These are phyloP conservation scores for Poeciliopsis retropinna DNA, from an alignment of 2,113 vertebrate species.

Conservation along the genomic window DNA sequence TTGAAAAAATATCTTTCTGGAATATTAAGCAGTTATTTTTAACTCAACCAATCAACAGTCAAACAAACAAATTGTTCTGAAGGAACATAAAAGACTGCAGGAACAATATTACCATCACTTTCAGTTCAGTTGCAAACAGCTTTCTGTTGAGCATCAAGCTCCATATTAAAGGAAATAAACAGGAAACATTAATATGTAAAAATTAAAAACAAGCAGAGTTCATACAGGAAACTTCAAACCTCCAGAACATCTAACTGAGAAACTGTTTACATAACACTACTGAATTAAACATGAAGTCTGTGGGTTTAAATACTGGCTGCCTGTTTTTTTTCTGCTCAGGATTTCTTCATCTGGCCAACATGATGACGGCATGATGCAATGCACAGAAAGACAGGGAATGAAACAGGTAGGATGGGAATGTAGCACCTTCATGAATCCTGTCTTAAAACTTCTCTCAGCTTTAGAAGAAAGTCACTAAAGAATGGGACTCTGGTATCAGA, in stretches of 20 bases:
- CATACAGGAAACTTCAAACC: neutral
- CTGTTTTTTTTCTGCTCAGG: slow-evolving; percentile 5
- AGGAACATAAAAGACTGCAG: no score
- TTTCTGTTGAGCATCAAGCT: neutral
- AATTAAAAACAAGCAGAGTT: neutral
- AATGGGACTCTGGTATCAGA: neutral
- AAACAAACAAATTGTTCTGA: no score
- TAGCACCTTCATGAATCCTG: neutral
- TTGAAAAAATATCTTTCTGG: no score
- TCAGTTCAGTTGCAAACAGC: no score
- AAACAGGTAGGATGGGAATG: neutral
- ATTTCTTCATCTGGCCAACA: neutral
- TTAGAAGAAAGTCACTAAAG: neutral
- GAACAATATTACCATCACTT: no score
- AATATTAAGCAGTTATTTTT: neutral
- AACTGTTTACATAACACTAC: neutral
- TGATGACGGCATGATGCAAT: neutral
- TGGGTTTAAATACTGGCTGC: neutral
- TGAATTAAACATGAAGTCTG: slow-evolving; percentile 6
- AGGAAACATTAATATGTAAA: neutral
- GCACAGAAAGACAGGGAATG: neutral
- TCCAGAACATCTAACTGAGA: neutral
- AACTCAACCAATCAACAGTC: neutral
- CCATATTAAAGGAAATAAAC: neutral
- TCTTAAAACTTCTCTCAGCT: neutral